Evolutionary conservation across 2,797 vertebrate genomes (phyloP), one percentile per base, ranked within the genome.

Genomic region (Typhlichthys subterraneus): DNA sequence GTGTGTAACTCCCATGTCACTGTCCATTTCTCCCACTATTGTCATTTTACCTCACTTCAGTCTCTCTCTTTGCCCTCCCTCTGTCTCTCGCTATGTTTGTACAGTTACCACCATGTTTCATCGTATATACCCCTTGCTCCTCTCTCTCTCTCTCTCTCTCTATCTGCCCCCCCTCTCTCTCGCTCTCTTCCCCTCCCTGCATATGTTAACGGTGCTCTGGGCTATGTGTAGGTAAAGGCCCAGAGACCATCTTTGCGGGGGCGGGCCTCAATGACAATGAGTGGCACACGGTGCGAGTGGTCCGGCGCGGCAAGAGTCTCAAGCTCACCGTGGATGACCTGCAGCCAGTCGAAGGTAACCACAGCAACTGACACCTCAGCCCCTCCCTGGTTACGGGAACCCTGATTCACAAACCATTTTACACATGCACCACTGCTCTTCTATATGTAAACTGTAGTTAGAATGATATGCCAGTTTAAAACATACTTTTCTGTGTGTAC

Each of bases 231-330:
- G 98, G 98, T 96, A 99, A 99, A 95, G 98, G 98, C 90, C 98
- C 98, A 92, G 98, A 99, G 93, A 99, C 96, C 83, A 97, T 99
- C 94, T 99, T 98, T 95, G 95, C 96, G 77, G 98, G 97, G 87
- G 95, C 95, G 90, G 95, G 95, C 91, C 96, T 99, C 94, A 99
- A 99, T 95, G 97, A 99, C 93, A 99, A 99, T 83, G 96, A 98
- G 81, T 99, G 97, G 98, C 98, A 99, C 94, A 99, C 98, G 23
- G 97, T 99, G 81, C 95, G 97, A 87, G 98, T 99, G 84, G 94
- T 96, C 83, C 95, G 97, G 56, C 94, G 98, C 87, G 98, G 98
- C 87, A 98, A 98, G 91, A 93, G 91, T 84, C 94, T 99, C 90
- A 98, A 96, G 90, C 93, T 99, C 88, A 96, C 93, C 13, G 97